Evolutionary conservation across 2,888 invertebrate genomes (phyloP).

Genomic region (Cepaea hortensis): DNA sequence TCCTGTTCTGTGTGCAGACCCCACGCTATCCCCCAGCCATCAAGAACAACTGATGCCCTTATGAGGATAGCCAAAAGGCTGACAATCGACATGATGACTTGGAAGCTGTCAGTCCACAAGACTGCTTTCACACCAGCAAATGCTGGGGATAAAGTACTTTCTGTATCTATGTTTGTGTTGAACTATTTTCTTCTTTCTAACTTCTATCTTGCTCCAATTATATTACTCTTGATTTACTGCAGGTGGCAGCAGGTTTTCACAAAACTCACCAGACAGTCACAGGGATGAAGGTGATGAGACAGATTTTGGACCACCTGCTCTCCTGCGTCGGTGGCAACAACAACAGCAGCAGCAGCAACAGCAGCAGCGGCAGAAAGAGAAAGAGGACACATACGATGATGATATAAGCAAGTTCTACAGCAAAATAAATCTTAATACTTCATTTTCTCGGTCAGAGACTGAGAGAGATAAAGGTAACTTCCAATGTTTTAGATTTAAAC

Average conservation of each 20-base stretch:
- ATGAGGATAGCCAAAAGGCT: conserved; percentile 75
- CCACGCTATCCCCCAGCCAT: conserved; percentile 72
- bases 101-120: conserved; percentile 77
- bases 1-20: conserved; percentile 64
- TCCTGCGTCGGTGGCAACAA: conserved; percentile 66
- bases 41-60: conserved; percentile 72
- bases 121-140: conserved; percentile 77
- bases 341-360: conserved; percentile 64
- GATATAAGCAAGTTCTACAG: neutral
- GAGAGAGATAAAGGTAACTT: neutral
- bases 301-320: conserved; percentile 64
- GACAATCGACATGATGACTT: conserved; percentile 76
- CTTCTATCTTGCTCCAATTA: no score
- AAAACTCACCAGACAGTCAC: neutral
- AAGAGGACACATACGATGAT: conserved; percentile 53
- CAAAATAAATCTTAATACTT: conserved; percentile 28
- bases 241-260: neutral
- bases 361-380: conserved; percentile 59
- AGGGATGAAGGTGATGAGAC: conserved; percentile 28
- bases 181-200: no score
- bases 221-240: no score
- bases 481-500: neutral
- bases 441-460: neutral
- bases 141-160: no score
- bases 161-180: no score